Percentiles rank a stretch among this genome's conserved stretches.
Evolutionary conservation across 2,888 invertebrate genomes (phyloP).

Genomic region (Zygaena filipendulae): DNA sequence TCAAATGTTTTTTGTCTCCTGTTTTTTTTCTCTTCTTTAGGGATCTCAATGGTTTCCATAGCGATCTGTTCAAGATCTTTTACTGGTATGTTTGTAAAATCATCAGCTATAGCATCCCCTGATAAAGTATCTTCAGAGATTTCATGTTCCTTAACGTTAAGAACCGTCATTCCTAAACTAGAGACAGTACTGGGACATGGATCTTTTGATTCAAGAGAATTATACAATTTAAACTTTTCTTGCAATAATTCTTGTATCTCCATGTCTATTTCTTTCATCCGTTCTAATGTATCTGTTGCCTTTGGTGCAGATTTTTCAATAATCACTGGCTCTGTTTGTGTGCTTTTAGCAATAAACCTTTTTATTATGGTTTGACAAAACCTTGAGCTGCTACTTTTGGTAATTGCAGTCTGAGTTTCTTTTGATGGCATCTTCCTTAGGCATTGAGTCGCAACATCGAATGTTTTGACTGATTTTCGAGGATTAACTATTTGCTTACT

Average conservation of each 20-base stretch:
- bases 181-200: constrained; percentile 30
- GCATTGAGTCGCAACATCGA: constrained; percentile 28
- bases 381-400: constrained; percentile 20
- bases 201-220: constrained; percentile 50
- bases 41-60: constrained; percentile 28
- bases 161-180: constrained; percentile 49
- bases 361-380: constrained; percentile 34
- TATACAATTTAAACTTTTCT: constrained; percentile 69
- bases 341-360: constrained; percentile 22
- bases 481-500: too few species aligned
- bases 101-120: constrained; percentile 42
- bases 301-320: constrained; percentile 21
- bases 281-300: constrained; percentile 48
- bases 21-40: constrained; percentile 21
- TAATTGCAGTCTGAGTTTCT: constrained; percentile 34
- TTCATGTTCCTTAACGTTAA: constrained; percentile 31
- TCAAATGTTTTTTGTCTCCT: constrained; percentile 25
- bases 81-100: constrained; percentile 47
- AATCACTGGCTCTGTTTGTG: constrained; percentile 36
- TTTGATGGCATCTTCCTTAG: constrained; percentile 26
- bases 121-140: constrained; percentile 18
- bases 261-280: constrained; percentile 71
- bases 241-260: constrained; percentile 66
- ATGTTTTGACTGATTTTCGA: too few species aligned
- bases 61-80: constrained; percentile 54